Percentiles rank a stretch among this genome's conserved stretches.
Conservation (phyloP, 2,888 invertebrate species). For the Spilosoma lubricipeda region DNA sequence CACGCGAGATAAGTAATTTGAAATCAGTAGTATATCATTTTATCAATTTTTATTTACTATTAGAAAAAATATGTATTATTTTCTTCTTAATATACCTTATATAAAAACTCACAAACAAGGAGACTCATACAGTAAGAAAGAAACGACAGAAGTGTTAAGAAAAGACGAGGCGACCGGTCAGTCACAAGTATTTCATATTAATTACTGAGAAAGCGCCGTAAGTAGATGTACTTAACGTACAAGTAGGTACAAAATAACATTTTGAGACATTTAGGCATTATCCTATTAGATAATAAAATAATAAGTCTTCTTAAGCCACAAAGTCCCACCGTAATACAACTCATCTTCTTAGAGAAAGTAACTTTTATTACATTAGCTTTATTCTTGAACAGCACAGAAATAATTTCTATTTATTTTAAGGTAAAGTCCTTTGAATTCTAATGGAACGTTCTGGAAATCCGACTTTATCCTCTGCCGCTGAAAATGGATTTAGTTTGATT, state of each 20-base stretch:
- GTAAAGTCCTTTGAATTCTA: constrained; percentile 63
- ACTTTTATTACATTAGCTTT: background rate
- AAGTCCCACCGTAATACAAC: background rate
- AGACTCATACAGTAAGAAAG: background rate
- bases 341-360: background rate
- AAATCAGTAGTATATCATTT: no score
- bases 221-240: background rate
- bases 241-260: background rate
- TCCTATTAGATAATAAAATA: background rate
- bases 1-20: background rate
- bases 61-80: no score
- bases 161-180: background rate
- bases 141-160: background rate
- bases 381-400: constrained; percentile 39
- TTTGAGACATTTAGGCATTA: background rate
- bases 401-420: constrained; percentile 58
- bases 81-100: background rate
- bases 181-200: background rate
- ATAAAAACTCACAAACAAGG: background rate
- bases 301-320: background rate
- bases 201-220: background rate
- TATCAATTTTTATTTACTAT: no score
- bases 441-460: constrained; percentile 56
- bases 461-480: constrained; percentile 59
- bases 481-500: constrained; percentile 66